These are phyloP conservation scores for Cirrhinus mrigala DNA, from an alignment of 2,797 vertebrate species.

Conservation along the genomic window DNA sequence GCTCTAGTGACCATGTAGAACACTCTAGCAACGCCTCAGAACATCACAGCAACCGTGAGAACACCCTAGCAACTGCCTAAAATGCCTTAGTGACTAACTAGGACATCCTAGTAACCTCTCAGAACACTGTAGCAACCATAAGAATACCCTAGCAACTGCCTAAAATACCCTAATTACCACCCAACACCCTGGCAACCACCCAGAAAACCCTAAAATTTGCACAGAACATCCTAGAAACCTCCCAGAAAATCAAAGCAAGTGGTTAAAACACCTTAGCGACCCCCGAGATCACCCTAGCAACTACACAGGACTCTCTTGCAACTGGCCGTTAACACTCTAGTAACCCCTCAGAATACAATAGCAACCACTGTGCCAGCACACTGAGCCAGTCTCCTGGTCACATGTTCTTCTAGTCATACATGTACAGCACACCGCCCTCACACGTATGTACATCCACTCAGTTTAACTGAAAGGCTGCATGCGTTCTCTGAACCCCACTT, in stretches of 20 bases:
- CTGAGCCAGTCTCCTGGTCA: not conserved
- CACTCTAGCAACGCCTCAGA: not conserved
- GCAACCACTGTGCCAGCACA: not conserved
- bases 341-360: not conserved
- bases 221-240: not conserved
- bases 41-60: not conserved
- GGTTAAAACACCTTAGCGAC: not conserved
- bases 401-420: not conserved
- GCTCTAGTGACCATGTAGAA: not conserved
- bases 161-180: not conserved
- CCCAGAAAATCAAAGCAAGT: not conserved
- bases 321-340: not conserved
- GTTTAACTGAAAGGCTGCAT: not conserved
- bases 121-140: not conserved
- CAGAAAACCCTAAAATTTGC: not conserved
- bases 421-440: not conserved
- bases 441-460: not conserved
- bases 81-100: not conserved
- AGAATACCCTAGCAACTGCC: not conserved
- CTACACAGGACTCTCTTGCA: not conserved
- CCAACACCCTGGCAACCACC: not conserved
- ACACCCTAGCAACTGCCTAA: not conserved
- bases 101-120: too few relatives aligned
- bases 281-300: not conserved
- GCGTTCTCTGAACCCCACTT: slow-evolving; percentile 26